These are phyloP conservation scores for Gavia stellata DNA, from an alignment of 2,113 vertebrate species.

Conservation along the genomic window DNA sequence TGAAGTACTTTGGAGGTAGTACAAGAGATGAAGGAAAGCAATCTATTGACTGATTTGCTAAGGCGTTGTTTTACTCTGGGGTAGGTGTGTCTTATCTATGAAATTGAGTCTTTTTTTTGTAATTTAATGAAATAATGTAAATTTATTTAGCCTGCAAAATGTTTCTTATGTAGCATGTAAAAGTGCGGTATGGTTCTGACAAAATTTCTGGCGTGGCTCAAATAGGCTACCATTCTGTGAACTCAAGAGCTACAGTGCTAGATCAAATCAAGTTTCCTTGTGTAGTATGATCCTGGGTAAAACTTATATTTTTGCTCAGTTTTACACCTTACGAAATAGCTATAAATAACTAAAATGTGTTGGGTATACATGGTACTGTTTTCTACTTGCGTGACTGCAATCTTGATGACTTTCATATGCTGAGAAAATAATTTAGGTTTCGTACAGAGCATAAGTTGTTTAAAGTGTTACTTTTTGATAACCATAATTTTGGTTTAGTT, in stretches of 20 bases:
- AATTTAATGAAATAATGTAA: background rate
- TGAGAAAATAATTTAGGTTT: conserved; percentile 10
- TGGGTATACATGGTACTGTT: background rate
- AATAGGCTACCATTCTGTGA: background rate
- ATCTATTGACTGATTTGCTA: background rate
- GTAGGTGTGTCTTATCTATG: background rate
- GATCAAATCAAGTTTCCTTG: background rate
- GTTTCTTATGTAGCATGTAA: background rate
- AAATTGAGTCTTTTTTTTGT: background rate
- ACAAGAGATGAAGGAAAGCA: background rate
- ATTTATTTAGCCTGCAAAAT: background rate
- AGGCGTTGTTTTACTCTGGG: background rate
- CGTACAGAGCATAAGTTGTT: background rate
- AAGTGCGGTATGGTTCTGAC: background rate
- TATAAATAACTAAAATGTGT: background rate
- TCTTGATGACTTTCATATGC: conserved; percentile 5
- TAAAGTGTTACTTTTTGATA: conserved; percentile 33
- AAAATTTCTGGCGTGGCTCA: background rate
- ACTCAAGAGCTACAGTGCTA: background rate
- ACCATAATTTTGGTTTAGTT: background rate
- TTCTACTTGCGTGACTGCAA: background rate
- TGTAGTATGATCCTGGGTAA: background rate
- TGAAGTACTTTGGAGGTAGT: background rate
- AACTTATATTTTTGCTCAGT: background rate
- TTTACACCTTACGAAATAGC: background rate